Evolutionary conservation across 23 tunicate species (phyloP).

Genomic region (Styela plicata): DNA sequence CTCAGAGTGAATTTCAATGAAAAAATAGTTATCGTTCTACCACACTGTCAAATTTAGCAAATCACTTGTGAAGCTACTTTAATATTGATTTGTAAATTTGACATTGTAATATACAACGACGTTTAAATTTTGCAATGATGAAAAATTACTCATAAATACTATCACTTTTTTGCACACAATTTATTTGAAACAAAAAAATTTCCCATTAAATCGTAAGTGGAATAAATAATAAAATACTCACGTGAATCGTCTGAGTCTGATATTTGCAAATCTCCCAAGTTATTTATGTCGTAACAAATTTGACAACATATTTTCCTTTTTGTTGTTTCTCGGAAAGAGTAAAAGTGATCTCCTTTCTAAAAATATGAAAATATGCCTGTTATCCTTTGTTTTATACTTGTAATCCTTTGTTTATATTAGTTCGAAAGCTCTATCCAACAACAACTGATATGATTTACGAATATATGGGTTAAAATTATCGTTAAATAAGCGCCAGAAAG

Average conservation of each 20-base stretch:
- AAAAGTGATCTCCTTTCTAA: not conserved
- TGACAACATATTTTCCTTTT: not conserved
- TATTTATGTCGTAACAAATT: not conserved
- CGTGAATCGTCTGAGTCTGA: not conserved
- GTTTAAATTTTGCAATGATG: no score
- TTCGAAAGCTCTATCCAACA: not conserved
- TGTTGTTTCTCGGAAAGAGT: not conserved
- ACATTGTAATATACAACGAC: no score
- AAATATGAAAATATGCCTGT: not conserved
- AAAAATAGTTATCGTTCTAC: no score
- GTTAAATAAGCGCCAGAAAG: no score
- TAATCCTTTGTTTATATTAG: not conserved
- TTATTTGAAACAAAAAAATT: no score
- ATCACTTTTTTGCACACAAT: not conserved
- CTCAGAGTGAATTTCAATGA: no score
- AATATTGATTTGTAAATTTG: not conserved
- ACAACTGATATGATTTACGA: not conserved
- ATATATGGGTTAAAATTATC: no score
- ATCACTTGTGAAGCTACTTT: not conserved
- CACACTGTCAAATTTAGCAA: no score
- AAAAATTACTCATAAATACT: not conserved
- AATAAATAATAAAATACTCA: no score
- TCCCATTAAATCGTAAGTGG: no score
- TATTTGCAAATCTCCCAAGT: not conserved
- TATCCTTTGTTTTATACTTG: not conserved